Evolutionary conservation across 1,140 invertebrate genomes (phyloP).

Genomic region (Agrypnia vestita): DNA sequence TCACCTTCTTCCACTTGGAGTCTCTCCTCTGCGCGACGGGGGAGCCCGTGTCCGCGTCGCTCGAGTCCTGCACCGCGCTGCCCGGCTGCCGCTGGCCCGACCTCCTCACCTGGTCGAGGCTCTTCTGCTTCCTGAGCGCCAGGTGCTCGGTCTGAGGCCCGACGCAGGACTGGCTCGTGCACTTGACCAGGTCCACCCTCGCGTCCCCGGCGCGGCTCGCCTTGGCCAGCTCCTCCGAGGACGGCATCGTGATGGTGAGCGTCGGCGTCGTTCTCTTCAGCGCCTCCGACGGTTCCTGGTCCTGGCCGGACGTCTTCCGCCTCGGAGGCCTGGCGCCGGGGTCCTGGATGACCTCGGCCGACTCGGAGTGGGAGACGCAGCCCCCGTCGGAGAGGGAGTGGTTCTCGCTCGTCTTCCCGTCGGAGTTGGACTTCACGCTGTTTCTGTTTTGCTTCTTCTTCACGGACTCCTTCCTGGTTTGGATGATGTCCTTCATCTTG

Average conservation of each 20-base stretch:
- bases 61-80: slow-evolving; percentile 67
- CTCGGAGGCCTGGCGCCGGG: slow-evolving; percentile 43
- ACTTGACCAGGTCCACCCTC: slow-evolving; percentile 7
- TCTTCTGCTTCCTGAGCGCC: slow-evolving; percentile 69
- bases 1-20: slow-evolving; percentile 83
- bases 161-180: slow-evolving; percentile 14
- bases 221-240: slow-evolving; percentile 72
- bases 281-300: slow-evolving; percentile 48
- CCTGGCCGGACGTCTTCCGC: slow-evolving; percentile 61
- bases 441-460: slow-evolving; percentile 72
- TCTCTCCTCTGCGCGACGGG: slow-evolving; percentile 66
- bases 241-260: slow-evolving; percentile 75
- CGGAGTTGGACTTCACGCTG: slow-evolving; percentile 64
- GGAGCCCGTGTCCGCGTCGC: slow-evolving; percentile 63
- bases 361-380: slow-evolving; percentile 62
- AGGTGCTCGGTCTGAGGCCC: slow-evolving; percentile 60
- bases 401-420: slow-evolving; percentile 68
- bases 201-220: slow-evolving; percentile 1
- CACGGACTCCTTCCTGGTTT: slow-evolving; percentile 79
- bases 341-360: slow-evolving; percentile 47
- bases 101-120: slow-evolving; percentile 66
- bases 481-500: slow-evolving; percentile 82
- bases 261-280: slow-evolving; percentile 67
- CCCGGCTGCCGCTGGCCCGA: slow-evolving; percentile 57
- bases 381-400: slow-evolving; percentile 72